Conservation (phyloP, 2,888 invertebrate species). For the Pachliopta kotzebuea region DNA sequence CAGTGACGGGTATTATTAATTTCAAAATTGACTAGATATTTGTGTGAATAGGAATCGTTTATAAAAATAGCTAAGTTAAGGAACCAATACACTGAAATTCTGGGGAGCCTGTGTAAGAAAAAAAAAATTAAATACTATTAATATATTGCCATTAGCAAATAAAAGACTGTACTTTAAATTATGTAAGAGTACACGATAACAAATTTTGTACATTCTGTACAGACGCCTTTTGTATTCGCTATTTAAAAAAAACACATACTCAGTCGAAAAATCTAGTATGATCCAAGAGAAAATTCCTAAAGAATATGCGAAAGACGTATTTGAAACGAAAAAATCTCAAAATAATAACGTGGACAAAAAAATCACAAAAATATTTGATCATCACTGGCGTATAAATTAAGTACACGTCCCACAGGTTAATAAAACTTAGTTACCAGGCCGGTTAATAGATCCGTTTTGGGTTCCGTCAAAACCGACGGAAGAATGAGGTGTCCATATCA, state of each 20-base stretch:
- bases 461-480: slow-evolving; percentile 24
- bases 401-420: slow-evolving; percentile 38
- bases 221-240: slow-evolving; percentile 58
- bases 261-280: slow-evolving; percentile 60
- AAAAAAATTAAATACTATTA: slow-evolving; percentile 54
- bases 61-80: slow-evolving; percentile 74
- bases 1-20: slow-evolving; percentile 70
- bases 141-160: slow-evolving; percentile 69
- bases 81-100: slow-evolving; percentile 76
- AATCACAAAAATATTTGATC: slow-evolving; percentile 55
- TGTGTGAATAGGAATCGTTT: slow-evolving; percentile 79
- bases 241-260: slow-evolving; percentile 49
- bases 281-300: slow-evolving; percentile 47
- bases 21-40: slow-evolving; percentile 81
- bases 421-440: slow-evolving; percentile 39
- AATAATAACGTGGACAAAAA: slow-evolving; percentile 37
- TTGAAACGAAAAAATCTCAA: slow-evolving; percentile 28
- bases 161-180: slow-evolving; percentile 73
- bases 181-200: slow-evolving; percentile 68
- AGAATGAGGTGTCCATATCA: slow-evolving; percentile 30
- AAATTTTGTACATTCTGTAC: slow-evolving; percentile 74
- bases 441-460: slow-evolving; percentile 34
- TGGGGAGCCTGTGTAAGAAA: slow-evolving; percentile 69
- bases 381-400: slow-evolving; percentile 49
- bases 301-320: slow-evolving; percentile 37